Evolutionary conservation across 2,113 vertebrate species (phyloP), one percentile per base, ranked within the genome.

Genomic region (Plestiodon gilberti): DNA sequence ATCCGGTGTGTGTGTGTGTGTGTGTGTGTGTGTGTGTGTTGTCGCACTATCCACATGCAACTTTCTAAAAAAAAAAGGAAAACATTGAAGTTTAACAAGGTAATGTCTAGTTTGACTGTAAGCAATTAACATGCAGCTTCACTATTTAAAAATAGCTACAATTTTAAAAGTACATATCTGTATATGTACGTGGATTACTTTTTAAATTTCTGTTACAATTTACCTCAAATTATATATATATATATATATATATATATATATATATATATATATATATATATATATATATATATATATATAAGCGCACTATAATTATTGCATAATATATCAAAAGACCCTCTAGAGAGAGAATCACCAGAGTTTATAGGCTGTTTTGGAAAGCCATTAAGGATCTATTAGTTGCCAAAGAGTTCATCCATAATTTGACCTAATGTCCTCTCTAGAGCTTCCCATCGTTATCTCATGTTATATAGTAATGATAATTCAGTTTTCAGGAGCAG

Each of bases 341-440:
- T 82, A 59, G 93, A 94, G 93, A 90, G 78, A 84, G 73, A 13
- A 85, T 91, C 89, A n/a, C 89, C 82, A 90, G 92, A 73, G 86
- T 90, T 93, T 93, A 93, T 90, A 84, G 88, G 87, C 85, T 90
- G 38, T 82, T 94, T 89, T 84, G 93, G 86, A 92, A 91, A 90
- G 83, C 86, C 89, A 90, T 93, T 91, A 93, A 94, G 87, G 90
- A 92, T 67, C 91, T 91, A 89, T 95, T 93, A 91, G 87, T 91
- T 92, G 88, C 80, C 93, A 91, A 93, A 93, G 89, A 87, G 85
- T 82, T 89, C 88, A 92, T 91, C 90, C 81, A 92, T 95, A 93
- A 93, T 69, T 90, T 94, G 90, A 90, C 89, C 73, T 84, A 84
- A 93, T 78, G 64, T 84, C 48, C 86, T 88, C 87, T 94, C 92